These are phyloP conservation scores for Vanessa cardui DNA, from an alignment of 2,888 invertebrate species.

Conservation along the genomic window DNA sequence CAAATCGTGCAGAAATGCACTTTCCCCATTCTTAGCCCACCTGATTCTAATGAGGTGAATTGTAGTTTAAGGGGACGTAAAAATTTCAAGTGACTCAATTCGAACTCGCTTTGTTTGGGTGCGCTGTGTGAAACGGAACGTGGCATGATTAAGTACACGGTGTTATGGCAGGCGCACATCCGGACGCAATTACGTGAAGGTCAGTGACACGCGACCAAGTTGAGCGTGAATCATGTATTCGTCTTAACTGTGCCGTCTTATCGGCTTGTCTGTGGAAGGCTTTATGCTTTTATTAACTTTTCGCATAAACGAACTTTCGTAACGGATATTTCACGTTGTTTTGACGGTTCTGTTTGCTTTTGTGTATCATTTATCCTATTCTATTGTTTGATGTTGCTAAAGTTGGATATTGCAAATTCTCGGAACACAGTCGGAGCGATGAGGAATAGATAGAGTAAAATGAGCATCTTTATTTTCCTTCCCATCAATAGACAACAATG, in stretches of 20 bases:
- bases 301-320: constrained; percentile 30
- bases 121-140: constrained; percentile 54
- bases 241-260: constrained; percentile 55
- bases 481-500: constrained; percentile 32
- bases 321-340: constrained; percentile 27
- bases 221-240: constrained; percentile 56
- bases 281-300: constrained; percentile 21
- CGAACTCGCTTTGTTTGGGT: constrained; percentile 49
- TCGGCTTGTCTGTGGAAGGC: background rate
- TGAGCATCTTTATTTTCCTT: constrained; percentile 29
- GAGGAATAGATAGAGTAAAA: constrained; percentile 28
- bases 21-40: constrained; percentile 51
- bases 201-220: constrained; percentile 63
- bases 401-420: constrained; percentile 31
- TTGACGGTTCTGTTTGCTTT: constrained; percentile 17
- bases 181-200: constrained; percentile 67
- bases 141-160: constrained; percentile 57
- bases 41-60: constrained; percentile 45
- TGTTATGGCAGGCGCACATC: constrained; percentile 56
- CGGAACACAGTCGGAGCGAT: constrained; percentile 20
- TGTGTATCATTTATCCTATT: constrained; percentile 21
- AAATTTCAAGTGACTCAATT: constrained; percentile 25
- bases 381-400: constrained; percentile 32
- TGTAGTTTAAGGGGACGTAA: constrained; percentile 38
- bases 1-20: constrained; percentile 72